Conservation (phyloP, 2,888 invertebrate genomes). For the Epicampocera succincta region DNA sequence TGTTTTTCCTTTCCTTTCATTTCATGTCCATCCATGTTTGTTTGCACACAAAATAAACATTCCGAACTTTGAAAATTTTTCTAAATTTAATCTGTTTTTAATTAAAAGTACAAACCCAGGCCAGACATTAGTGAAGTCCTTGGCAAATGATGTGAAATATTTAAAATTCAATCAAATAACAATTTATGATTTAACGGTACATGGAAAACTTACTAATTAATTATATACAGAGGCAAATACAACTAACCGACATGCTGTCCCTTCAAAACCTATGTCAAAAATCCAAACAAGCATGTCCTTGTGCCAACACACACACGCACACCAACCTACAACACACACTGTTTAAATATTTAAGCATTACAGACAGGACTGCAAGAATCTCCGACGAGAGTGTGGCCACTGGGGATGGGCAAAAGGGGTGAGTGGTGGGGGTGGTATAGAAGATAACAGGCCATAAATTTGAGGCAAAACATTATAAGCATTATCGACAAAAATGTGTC, state of each 20-base stretch:
- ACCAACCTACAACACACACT: background rate
- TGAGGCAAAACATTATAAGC: constrained; percentile 35
- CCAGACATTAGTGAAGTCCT: background rate
- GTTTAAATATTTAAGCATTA: constrained; percentile 17
- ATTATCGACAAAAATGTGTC: constrained; percentile 44
- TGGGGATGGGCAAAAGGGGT: background rate
- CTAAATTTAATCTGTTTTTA: background rate
- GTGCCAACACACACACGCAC: background rate
- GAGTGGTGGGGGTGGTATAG: background rate
- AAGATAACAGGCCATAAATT: constrained; percentile 43
- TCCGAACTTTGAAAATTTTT: too few species aligned
- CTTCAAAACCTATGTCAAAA: background rate
- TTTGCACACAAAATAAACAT: too few species aligned
- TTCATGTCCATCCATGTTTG: too few species aligned
- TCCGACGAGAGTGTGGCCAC: background rate
- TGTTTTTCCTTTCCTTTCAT: too few species aligned
- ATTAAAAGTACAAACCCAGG: background rate
- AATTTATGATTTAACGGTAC: constrained; percentile 38
- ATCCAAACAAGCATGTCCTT: background rate
- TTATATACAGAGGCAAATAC: constrained; percentile 29
- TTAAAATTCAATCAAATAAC: constrained; percentile 37
- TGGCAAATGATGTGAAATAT: constrained; percentile 12
- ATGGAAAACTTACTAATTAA: constrained; percentile 45
- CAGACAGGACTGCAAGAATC: background rate
- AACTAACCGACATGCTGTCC: background rate